Conservation (phyloP, 2,797 vertebrate species). For the Sebastes itinus region DNA sequence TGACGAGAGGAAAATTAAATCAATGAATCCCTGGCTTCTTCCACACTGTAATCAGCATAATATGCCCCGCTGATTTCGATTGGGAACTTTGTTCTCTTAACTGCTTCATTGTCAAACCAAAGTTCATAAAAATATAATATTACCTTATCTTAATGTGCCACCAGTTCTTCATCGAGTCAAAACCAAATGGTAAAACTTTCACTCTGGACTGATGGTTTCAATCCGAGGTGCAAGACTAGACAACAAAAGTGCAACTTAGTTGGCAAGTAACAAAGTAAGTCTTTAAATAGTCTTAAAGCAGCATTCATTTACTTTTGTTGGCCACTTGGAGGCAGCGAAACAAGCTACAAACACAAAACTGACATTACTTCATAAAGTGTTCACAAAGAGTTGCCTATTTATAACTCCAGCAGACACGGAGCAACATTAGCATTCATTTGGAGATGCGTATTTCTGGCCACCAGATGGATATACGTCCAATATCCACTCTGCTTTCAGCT, state of each 20-base stretch:
- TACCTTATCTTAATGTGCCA: background rate
- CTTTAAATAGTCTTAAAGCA: background rate
- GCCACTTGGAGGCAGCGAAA: background rate
- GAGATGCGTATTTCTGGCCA: background rate
- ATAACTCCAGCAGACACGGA: background rate
- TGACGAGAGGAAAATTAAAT: background rate
- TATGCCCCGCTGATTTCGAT: background rate
- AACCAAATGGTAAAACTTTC: background rate
- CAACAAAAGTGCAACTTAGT: background rate
- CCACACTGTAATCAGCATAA: background rate
- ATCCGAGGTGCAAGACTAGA: background rate
- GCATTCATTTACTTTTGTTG: background rate
- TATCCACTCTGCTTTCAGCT: background rate
- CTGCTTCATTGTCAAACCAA: background rate
- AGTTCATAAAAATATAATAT: background rate
- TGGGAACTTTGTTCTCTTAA: background rate
- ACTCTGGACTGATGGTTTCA: background rate
- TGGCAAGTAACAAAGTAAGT: background rate
- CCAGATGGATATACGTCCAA: no score
- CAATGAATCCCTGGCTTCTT: background rate
- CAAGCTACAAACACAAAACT: background rate
- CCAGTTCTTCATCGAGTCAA: background rate
- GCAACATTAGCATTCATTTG: background rate
- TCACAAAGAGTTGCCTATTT: background rate
- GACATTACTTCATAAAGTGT: background rate